phyloP scores from a whole-genome alignment of 2,113 vertebrate species.

The Phyllopteryx taeniolatus region DNA sequence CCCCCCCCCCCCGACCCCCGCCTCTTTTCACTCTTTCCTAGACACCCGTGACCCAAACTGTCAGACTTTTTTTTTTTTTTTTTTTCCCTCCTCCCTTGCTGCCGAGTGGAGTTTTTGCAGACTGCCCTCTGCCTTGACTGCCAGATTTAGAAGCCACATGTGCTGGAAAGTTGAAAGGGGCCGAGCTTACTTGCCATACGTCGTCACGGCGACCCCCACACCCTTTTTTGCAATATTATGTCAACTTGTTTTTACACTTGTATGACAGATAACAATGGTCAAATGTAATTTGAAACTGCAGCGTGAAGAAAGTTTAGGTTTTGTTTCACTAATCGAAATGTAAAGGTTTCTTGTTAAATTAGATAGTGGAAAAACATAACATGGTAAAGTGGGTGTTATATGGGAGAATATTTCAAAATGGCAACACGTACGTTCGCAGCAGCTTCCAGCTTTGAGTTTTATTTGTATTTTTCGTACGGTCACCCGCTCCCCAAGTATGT shows the following conservation, averaged over 20 bases:
- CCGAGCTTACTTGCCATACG: conserved; percentile 46
- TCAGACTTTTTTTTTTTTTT: conserved; percentile 4
- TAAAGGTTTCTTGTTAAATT: too few species aligned
- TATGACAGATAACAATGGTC: not conserved
- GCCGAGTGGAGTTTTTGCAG: conserved; percentile 8
- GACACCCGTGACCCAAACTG: conserved; percentile 36
- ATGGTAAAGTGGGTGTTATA: too few species aligned
- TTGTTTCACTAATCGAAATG: too few species aligned
- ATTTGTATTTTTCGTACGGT: too few species aligned
- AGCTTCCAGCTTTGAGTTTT: too few species aligned
- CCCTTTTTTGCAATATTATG: not conserved
- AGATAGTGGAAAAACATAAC: too few species aligned
- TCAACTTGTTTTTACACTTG: not conserved
- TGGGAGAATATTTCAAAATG: too few species aligned
- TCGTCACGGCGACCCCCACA: conserved; percentile 28
- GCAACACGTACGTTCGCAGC: too few species aligned
- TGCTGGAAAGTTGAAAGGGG: conserved; percentile 66
- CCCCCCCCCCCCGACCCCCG: conserved; percentile 7
- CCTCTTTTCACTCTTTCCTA: conserved; percentile 49
- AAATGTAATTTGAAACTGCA: too few species aligned
- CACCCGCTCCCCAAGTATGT: too few species aligned
- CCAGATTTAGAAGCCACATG: conserved; percentile 83
- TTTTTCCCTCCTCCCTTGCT: not conserved
- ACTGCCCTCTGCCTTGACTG: conserved; percentile 70
- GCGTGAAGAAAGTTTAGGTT: too few species aligned